These are phyloP conservation scores for Capitulum mitella DNA, from an alignment of 2,888 invertebrate genomes.

Conservation along the genomic window DNA sequence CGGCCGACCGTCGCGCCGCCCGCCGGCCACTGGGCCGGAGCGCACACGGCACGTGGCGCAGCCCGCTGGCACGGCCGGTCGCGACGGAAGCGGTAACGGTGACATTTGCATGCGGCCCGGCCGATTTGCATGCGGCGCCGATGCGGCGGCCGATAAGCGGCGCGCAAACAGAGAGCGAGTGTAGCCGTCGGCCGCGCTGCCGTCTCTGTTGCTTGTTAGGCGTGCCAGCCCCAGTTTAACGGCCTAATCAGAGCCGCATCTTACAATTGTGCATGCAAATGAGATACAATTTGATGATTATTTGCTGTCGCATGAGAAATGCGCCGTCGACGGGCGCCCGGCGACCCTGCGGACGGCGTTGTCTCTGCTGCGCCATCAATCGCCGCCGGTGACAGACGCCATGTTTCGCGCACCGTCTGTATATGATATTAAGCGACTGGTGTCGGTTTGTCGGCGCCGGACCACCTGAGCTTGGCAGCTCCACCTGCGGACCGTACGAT, in stretches of 20 bases:
- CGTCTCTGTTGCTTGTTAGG: slow-evolving; percentile 3
- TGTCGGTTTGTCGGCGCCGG: too few relatives aligned
- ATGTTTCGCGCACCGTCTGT: neutral
- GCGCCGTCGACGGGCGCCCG: neutral
- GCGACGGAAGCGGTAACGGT: neutral
- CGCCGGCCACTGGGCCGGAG: neutral
- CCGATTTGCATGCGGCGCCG: slow-evolving; percentile 2
- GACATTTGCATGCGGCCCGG: slow-evolving; percentile 10
- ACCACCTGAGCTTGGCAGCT: neutral
- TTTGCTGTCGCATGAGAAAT: slow-evolving; percentile 11
- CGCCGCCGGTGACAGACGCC: neutral
- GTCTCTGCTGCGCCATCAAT: neutral
- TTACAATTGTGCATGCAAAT: slow-evolving; percentile 17
- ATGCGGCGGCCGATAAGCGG: neutral
- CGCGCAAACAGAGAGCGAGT: neutral
- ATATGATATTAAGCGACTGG: neutral
- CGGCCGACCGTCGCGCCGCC: too few relatives aligned
- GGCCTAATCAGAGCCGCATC: slow-evolving; percentile 2
- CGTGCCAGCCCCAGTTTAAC: neutral
- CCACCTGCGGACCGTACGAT: neutral
- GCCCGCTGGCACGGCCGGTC: neutral
- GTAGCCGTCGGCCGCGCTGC: neutral
- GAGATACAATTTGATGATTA: slow-evolving; percentile 13
- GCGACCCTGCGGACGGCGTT: neutral
- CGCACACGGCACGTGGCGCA: neutral